phyloP scores from a whole-genome alignment of 2,113 vertebrate species.

The Thryonomys swinderianus region DNA sequence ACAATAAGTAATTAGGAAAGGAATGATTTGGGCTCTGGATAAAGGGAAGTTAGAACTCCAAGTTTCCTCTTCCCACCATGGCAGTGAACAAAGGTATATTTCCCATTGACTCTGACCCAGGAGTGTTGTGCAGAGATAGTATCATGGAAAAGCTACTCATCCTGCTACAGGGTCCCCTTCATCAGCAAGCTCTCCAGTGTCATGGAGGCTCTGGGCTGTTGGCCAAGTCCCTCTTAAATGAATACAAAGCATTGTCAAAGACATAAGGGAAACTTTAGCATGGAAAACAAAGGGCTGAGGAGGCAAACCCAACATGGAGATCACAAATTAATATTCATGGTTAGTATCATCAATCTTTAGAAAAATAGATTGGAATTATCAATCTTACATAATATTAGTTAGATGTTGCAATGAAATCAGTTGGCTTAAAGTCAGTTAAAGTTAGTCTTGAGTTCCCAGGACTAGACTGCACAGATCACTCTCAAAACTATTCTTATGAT shows the following conservation, averaged over 20 bases:
- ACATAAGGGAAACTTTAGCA: background rate
- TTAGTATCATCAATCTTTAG: background rate
- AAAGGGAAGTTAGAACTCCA: background rate
- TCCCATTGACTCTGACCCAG: background rate
- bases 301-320: background rate
- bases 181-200: background rate
- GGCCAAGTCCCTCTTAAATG: background rate
- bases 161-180: rapidly evolving
- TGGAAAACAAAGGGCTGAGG: background rate
- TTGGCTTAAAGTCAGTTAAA: background rate
- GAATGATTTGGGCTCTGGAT: background rate
- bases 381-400: background rate
- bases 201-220: background rate
- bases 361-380: background rate
- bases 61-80: too few species aligned
- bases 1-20: background rate
- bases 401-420: background rate
- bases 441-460: background rate
- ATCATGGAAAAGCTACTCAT: background rate
- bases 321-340: background rate
- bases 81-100: background rate
- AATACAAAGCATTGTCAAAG: background rate
- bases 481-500: background rate
- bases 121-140: too few species aligned
- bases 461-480: background rate